Percentiles rank a stretch among this genome's conserved stretches.
Evolutionary conservation across 2,113 vertebrate species (phyloP).

Genomic region (Bubo scandiacus): DNA sequence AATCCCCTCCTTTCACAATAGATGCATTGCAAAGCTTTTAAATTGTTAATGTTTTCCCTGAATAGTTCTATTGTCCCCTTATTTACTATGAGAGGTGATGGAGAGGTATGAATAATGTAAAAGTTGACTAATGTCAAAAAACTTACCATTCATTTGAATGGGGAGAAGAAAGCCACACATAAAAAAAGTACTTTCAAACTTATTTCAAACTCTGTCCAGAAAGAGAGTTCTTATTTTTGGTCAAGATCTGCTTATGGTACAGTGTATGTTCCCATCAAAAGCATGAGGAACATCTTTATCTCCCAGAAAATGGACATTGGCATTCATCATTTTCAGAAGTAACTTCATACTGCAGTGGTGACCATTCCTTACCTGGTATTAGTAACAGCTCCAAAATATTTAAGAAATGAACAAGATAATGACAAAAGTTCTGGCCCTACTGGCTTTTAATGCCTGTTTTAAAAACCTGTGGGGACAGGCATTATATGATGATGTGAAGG

Average conservation of each 20-base stretch:
- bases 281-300: not conserved
- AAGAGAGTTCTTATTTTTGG: not conserved
- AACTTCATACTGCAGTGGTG: not conserved
- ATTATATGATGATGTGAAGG: conserved; percentile 3
- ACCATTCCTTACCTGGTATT: not conserved
- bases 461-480: not conserved
- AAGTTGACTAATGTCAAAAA: not conserved
- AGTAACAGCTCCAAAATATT: not conserved
- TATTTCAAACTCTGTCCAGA: not conserved
- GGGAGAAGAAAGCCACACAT: not conserved
- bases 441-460: not conserved
- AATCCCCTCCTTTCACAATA: not conserved
- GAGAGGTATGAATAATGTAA: not conserved
- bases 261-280: not conserved
- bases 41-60: not conserved
- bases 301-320: not conserved
- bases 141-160: not conserved
- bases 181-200: not conserved
- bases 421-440: not conserved
- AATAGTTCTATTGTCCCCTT: not conserved
- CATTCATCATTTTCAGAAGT: not conserved
- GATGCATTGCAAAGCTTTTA: not conserved
- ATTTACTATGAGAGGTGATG: not conserved
- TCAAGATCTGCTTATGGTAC: not conserved
- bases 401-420: not conserved